Percentiles rank a stretch among this genome's conserved stretches.
phyloP scores from a whole-genome alignment of 35 echinoderm and acorn worm genomes.

The Ophioderma brevispina region DNA sequence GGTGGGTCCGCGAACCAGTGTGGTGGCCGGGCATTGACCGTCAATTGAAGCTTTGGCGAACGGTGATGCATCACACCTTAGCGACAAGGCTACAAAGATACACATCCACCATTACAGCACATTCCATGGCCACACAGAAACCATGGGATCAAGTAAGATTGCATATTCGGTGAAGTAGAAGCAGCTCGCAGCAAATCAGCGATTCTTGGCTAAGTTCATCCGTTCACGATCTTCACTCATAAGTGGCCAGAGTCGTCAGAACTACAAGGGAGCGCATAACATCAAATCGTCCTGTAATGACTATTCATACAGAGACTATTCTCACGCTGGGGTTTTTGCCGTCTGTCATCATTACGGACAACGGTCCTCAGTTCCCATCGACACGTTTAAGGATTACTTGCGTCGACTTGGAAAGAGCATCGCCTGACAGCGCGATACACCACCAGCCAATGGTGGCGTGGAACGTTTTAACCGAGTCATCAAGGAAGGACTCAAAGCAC shows the following conservation, averaged over 20 bases:
- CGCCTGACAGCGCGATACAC: slow-evolving; percentile 9
- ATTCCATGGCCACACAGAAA: slow-evolving; percentile 24
- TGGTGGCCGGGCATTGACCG: neutral
- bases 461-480: too few relatives aligned
- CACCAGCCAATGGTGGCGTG: too few relatives aligned
- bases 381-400: neutral
- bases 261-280: neutral
- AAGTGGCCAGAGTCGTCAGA: slow-evolving; percentile 43
- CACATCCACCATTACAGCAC: neutral
- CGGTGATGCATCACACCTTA: neutral
- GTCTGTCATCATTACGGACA: slow-evolving; percentile 29
- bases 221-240: slow-evolving; percentile 28
- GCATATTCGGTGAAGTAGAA: slow-evolving; percentile 38
- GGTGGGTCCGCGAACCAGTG: neutral
- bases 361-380: slow-evolving; percentile 16
- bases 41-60: neutral
- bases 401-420: neutral
- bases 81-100: neutral
- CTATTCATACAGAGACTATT: slow-evolving; percentile 17
- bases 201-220: slow-evolving; percentile 9
- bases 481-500: too few relatives aligned
- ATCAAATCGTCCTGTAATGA: neutral
- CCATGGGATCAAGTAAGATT: slow-evolving; percentile 28
- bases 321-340: slow-evolving; percentile 35
- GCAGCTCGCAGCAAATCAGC: neutral